Evolutionary conservation across 2,888 invertebrate genomes (phyloP), one percentile per base, ranked within the genome.

Genomic region (Petrolisthes cinctipes): DNA sequence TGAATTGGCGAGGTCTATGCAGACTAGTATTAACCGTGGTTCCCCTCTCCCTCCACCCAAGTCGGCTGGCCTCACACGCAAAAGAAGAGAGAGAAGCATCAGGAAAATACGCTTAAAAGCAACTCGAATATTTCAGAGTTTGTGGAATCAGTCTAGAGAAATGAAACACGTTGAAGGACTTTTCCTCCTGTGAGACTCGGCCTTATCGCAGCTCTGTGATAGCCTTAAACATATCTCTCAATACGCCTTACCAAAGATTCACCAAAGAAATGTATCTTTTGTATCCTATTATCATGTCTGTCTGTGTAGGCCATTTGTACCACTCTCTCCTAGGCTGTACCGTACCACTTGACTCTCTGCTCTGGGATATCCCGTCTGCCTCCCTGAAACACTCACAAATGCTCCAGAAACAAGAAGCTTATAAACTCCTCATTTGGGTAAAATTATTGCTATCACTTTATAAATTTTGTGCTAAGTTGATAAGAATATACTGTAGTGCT

Each of bases 231-330:
- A 87, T 87, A 87, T 87, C 87, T 87, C 83, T 80, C 79, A 82
- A 75, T 82, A 82, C 54, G 87, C 87, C 87, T 87, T 87, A 87
- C 87, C 87, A 87, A 87, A 87, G 87, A 87, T 87, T 79, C 80
- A 87, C 87, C 87, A 87, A 87, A 87, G 86, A 85, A 79, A 84
- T 87, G 87, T 87, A 83, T 87, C 87, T 87, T 87, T 87, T 87
- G 57, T 83, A 79, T 80, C 73, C 79, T 87, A 17, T n/a, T 83
- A 80, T 87, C 83, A 83, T 86, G 68, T 17, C 37, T 51, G n/a
- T 68, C 68, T 61, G 37, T 20, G 54, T 14, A 23, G 14, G 61
- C 51, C 68, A 51, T 20, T 51, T 75, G 76, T 57, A 75, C 9
- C n/a, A 23, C 17, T 75, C 57, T 76, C 75, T 20, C 17, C 54